phyloP scores from a whole-genome alignment of 2,888 invertebrate species.

The Pollenia griseotomentosa region DNA sequence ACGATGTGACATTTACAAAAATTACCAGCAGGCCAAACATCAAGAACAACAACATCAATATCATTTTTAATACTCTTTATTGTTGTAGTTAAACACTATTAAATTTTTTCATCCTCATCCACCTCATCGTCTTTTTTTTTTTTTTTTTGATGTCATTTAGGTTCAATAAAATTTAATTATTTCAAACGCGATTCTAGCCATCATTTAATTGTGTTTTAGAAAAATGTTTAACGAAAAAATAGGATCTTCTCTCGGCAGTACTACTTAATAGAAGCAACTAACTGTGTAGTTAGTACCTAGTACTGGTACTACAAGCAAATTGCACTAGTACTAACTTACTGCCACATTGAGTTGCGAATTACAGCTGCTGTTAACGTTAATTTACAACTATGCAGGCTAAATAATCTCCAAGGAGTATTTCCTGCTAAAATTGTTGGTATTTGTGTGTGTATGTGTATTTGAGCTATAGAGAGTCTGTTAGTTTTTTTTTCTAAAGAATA shows the following conservation, averaged over 20 bases:
- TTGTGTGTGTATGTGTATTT: not conserved
- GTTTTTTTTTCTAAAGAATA: conserved; percentile 4
- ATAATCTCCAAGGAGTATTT: conserved; percentile 45
- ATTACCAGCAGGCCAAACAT: conserved; percentile 6
- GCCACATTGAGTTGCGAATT: conserved; percentile 12
- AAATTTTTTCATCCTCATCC: not conserved
- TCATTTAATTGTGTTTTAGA: conserved; percentile 40
- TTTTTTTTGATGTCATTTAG: conserved; percentile 65
- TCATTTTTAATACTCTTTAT: conserved; percentile 52
- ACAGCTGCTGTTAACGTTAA: conserved; percentile 64
- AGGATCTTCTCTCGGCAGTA: conserved; percentile 10
- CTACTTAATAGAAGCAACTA: conserved; percentile 41
- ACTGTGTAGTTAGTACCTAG: not conserved
- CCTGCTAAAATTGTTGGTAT: not conserved
- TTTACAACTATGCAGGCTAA: conserved; percentile 66
- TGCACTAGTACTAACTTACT: conserved; percentile 5
- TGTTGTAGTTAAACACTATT: conserved; percentile 32
- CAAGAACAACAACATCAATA: conserved; percentile 1
- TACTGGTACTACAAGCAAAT: conserved; percentile 12
- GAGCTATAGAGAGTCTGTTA: conserved; percentile 27
- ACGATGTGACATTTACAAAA: not conserved
- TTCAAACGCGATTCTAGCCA: conserved; percentile 59
- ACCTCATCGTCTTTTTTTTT: not conserved
- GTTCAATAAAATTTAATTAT: conserved; percentile 74
- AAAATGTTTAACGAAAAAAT: not conserved